These are phyloP conservation scores for Blera fallax DNA, from an alignment of 2,888 invertebrate genomes.

Conservation along the genomic window DNA sequence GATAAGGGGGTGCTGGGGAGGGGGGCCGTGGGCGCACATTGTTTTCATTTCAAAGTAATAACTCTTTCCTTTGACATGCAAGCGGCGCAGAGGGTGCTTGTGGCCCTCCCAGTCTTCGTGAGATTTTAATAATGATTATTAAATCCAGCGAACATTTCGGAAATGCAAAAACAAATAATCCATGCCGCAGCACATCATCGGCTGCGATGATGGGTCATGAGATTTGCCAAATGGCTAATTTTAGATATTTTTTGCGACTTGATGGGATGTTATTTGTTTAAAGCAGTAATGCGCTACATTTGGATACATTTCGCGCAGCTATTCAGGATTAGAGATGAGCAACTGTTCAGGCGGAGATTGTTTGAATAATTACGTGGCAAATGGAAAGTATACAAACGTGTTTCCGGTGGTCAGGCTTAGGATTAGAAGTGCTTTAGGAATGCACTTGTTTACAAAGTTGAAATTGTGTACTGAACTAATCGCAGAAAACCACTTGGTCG, in stretches of 20 bases:
- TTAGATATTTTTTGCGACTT: not conserved
- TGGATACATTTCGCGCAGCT: not conserved
- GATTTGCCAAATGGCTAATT: slow-evolving; percentile 3
- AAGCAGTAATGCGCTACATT: not conserved
- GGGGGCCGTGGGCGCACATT: no score
- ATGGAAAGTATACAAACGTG: not conserved
- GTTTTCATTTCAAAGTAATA: slow-evolving; percentile 7
- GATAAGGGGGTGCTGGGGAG: not conserved
- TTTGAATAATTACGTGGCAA: not conserved
- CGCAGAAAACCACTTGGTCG: no score
- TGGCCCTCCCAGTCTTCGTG: not conserved
- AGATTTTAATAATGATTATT: slow-evolving; percentile 19
- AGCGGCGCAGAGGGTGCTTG: not conserved
- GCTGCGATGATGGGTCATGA: not conserved
- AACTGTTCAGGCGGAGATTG: not conserved
- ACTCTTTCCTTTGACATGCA: slow-evolving; percentile 19
- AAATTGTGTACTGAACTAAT: no score
- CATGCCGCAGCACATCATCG: not conserved
- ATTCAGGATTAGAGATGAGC: not conserved
- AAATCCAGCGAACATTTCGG: not conserved
- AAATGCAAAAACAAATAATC: slow-evolving; percentile 25
- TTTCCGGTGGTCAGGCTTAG: not conserved
- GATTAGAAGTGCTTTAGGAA: no score
- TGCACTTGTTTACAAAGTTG: no score
- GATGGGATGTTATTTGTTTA: not conserved